These are phyloP conservation scores for Chlorops oryzae DNA, from an alignment of 1,140 invertebrate species.

Conservation along the genomic window DNA sequence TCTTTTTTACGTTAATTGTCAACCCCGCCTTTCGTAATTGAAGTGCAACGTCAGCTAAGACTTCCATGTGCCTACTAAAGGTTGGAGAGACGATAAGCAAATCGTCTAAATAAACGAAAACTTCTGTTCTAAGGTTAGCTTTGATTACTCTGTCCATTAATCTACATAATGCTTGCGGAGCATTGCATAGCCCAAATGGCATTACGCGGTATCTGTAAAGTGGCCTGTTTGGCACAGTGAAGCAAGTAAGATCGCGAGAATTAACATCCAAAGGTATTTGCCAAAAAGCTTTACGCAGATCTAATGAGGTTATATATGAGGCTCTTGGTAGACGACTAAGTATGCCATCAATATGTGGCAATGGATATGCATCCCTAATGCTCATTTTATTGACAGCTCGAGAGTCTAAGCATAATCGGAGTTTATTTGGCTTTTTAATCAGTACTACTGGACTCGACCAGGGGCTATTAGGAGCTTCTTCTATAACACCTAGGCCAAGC, in stretches of 20 bases:
- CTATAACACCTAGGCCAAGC: slow-evolving; percentile 3
- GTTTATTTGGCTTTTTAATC: slow-evolving; percentile 1
- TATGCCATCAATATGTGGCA: slow-evolving; percentile 5
- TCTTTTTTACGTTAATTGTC: no score
- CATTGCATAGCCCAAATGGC: no score
- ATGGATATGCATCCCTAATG: slow-evolving; percentile 5
- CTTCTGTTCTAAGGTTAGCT: no score
- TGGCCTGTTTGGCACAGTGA: slow-evolving; percentile 10
- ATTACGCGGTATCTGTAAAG: no score
- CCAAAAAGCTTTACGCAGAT: slow-evolving; percentile 14
- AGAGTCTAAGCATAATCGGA: slow-evolving; percentile 6
- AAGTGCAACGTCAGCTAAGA: no score
- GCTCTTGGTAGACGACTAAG: not conserved
- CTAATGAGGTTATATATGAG: slow-evolving; percentile 9
- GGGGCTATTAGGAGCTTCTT: slow-evolving; percentile 6
- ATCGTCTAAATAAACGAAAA: no score
- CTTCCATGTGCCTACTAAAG: no score
- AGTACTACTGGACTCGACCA: not conserved
- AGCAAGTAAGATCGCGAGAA: slow-evolving; percentile 10
- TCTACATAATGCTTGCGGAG: no score
- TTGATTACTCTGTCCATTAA: no score
- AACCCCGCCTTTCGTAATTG: no score
- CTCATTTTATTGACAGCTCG: slow-evolving; percentile 1
- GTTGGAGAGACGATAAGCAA: no score
- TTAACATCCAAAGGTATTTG: slow-evolving; percentile 11